Evolutionary conservation across 2,797 vertebrate species (phyloP).

Genomic region (Falco cherrug): DNA sequence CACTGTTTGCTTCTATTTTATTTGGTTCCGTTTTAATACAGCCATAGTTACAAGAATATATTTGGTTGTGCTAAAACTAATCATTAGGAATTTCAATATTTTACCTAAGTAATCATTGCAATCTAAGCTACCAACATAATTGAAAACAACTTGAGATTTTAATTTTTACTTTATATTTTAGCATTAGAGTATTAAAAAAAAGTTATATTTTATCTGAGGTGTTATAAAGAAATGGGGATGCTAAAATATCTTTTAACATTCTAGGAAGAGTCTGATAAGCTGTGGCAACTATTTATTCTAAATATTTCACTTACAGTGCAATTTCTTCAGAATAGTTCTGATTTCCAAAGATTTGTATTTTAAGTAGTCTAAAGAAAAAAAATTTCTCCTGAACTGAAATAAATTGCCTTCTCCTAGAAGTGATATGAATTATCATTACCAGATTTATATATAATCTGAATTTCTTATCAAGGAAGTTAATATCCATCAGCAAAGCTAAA

Average conservation of each 20-base stretch:
- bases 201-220: not conserved
- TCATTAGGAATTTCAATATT: not conserved
- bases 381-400: not conserved
- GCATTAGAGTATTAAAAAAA: not conserved
- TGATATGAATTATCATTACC: slow-evolving; percentile 36
- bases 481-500: slow-evolving; percentile 39
- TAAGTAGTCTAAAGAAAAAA: not conserved
- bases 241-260: not conserved
- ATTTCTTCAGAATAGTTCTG: slow-evolving; percentile 12
- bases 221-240: not conserved
- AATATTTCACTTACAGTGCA: not conserved
- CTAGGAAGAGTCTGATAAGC: not conserved
- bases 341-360: slow-evolving; percentile 1
- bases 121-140: not conserved
- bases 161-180: not conserved
- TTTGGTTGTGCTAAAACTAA: not conserved
- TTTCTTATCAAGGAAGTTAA: slow-evolving; percentile 35
- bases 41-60: not conserved
- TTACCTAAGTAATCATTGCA: not conserved
- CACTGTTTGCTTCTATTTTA: not conserved
- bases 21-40: not conserved
- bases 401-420: slow-evolving; percentile 32
- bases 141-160: not conserved
- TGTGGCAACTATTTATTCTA: not conserved
- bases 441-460: slow-evolving; percentile 39